Conservation (phyloP, 2,797 vertebrate genomes). For the Megaceryle alcyon region DNA sequence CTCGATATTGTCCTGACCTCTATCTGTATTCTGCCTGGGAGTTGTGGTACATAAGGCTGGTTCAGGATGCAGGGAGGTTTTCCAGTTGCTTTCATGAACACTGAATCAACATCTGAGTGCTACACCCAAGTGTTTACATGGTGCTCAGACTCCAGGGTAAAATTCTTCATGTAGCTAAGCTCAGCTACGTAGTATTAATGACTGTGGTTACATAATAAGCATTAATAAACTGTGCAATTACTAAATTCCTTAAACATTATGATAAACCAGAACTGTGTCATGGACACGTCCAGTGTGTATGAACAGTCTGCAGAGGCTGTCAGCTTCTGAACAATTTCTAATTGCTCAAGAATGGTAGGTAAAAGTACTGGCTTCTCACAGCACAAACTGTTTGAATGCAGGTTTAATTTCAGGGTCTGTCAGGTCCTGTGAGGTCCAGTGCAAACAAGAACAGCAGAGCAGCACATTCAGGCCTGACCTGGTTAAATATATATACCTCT, state of each 20-base stretch:
- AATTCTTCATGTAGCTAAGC: background rate
- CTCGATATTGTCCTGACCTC: background rate
- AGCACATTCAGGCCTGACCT: background rate
- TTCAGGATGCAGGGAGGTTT: background rate
- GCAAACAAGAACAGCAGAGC: background rate
- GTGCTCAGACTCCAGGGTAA: background rate
- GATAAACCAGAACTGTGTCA: background rate
- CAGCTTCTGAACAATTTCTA: background rate
- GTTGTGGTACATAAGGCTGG: background rate
- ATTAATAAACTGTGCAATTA: background rate
- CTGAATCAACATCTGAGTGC: background rate
- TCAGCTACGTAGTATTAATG: background rate
- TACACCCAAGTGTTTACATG: background rate
- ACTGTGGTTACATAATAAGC: background rate
- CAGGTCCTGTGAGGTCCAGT: background rate
- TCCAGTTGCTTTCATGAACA: background rate
- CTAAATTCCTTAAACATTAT: background rate
- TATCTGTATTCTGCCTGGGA: background rate
- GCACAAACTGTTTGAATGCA: background rate
- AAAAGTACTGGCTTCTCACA: background rate
- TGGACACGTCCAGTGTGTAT: background rate
- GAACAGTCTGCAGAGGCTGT: background rate
- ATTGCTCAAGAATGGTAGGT: background rate
- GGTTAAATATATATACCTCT: conserved; percentile 42
- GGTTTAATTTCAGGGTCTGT: background rate